Base-by-base conservation (phyloP, 2,888 invertebrate species). In the Magallana nippona region DNA sequence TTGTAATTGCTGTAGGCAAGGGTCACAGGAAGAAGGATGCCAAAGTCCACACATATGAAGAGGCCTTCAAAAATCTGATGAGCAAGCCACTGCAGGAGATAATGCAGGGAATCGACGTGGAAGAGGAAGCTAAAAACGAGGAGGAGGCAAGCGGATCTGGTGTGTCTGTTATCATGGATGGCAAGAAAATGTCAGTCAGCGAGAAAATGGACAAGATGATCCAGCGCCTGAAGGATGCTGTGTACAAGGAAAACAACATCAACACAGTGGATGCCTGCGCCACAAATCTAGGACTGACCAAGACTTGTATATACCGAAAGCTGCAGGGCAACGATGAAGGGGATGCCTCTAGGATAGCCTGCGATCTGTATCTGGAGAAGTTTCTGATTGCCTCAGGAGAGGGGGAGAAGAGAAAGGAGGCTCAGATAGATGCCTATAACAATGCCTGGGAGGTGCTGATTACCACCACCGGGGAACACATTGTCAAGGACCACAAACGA, bases 361-460 rank as follows among this genome's bases (percentile, higher is more conserved):
- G 91, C 86, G 89, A 90, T 57, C 82, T 91, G n/a, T 91, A 90
- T 79, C 71, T 91, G 27, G 90, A 91, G 44, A 89, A 89, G 62
- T 82, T 91, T 19, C 87, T 89, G 55, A 89, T 91, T 32, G 84
- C 88, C n/a, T 84, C 87, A 44, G 89, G 89, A 19, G 88, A 90
- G 80, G 87, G 84, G 5, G 86, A 85, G 32, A 84, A 78, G 10
- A 79, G 87, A 19, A 88, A 87, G 63, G 88, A 88, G 57, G 85
- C 89, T 10, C 89, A 90, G 83, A 83, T 85, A 15, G 88, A 89
- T 44, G 85, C 88, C 17, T 88, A 88, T 71, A 86, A 84, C 81
- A 84, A 79, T 58, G 87, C 87, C 15, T 88, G 85, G 82, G 90
- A 91, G 55, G 83, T 88, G n/a, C 82, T 91, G 17, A 88, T 84